Evolutionary conservation across 2,888 invertebrate species (phyloP).

Genomic region (Prosopocoilus inquinatus): DNA sequence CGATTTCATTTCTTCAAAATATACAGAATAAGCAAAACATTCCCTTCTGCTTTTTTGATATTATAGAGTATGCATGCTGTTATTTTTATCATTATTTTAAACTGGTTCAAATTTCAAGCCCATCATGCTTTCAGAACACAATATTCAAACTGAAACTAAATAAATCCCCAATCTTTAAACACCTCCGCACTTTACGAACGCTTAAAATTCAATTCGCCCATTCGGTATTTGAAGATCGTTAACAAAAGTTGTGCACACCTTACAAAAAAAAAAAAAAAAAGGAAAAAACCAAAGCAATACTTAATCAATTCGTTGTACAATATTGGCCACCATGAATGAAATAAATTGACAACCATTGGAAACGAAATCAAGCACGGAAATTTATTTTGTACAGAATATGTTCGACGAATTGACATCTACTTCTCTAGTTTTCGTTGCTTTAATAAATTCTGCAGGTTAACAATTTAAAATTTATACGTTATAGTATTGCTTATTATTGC

Average conservation of each 20-base stretch:
- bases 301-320: not conserved
- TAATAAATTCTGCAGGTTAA: conserved; percentile 39
- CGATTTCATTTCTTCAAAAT: not conserved
- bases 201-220: not conserved
- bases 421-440: conserved; percentile 43
- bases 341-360: too few species aligned
- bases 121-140: not conserved
- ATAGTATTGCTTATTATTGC: conserved; percentile 49
- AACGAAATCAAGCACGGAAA: not conserved
- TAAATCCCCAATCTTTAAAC: not conserved
- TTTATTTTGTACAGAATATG: not conserved
- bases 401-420: conserved; percentile 38
- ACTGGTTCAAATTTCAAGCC: not conserved
- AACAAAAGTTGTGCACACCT: not conserved
- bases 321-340: conserved; percentile 20
- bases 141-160: not conserved
- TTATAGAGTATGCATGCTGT: not conserved
- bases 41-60: not conserved
- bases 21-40: not conserved
- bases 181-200: not conserved
- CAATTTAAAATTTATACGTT: conserved; percentile 43
- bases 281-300: not conserved
- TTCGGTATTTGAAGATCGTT: not conserved
- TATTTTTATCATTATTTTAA: not conserved
- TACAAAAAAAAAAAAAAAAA: too few species aligned